Base-by-base conservation (phyloP, 2,888 invertebrate species). In the Drosophila pseudotakahashii region DNA sequence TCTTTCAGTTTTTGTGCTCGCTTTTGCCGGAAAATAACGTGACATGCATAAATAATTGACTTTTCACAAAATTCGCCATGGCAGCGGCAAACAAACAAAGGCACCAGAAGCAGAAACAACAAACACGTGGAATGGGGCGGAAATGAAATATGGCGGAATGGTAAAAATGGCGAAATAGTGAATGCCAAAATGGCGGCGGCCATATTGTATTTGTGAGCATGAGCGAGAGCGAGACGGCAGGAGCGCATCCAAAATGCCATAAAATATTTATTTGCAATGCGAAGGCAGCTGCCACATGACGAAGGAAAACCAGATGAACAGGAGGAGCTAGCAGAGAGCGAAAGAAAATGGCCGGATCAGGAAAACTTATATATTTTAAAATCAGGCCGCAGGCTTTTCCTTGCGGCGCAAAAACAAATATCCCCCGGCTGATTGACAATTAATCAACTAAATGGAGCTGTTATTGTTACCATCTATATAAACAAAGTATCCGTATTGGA, bases 21-120 rank as follows among this genome's bases (percentile, higher is more conserved):
- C 63, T 44, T 85, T 81, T 76, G 72, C 75, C 76, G 76, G 73
- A 82, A 80, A 83, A 79, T 88, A 76, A 87, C 85, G 85, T 86
- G 85, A 88, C 84, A 79, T 88, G 87, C 87, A 86, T 86, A 87
- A 86, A 86, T 88, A 86, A 85, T 85, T 85, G 81, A 88, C 84
- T 81, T 83, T 82, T 83, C 73, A 69, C 67, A 73, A 76, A 66
- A 69, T 68, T 45, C 72, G 59, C 73, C 58, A 37, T 64, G 70
- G 67, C 67, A 76, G 55, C 54, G 66, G 23, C 42, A 71, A 76
- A 73, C 77, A 82, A 86, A 76, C 72, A 77, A 66, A 72, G 71
- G 61, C 64, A 79, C 37, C n/a, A n/a, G 42, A 54, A 45, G 44
- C 47, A 54, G 53, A 36, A 74, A 44, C 68, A 70, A 71, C 50